Evolutionary conservation across 2,888 invertebrate genomes (phyloP).

Genomic region (Neoascia interrupta): DNA sequence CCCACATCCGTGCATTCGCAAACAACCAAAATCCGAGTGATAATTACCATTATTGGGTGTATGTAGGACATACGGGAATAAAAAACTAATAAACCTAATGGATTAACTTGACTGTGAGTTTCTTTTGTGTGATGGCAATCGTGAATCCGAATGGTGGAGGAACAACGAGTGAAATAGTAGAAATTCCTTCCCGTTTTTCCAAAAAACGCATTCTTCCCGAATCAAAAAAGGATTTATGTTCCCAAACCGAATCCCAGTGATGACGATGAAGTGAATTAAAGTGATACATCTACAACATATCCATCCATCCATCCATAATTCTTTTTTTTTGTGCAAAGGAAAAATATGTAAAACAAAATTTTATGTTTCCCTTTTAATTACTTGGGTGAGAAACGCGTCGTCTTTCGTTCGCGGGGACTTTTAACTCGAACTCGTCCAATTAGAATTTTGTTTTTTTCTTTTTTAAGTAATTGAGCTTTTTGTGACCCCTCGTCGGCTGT

Average conservation of each 20-base stretch:
- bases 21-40: neutral
- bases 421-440: constrained; percentile 39
- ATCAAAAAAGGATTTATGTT: too few relatives aligned
- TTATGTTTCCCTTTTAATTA: constrained; percentile 40
- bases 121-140: constrained; percentile 19
- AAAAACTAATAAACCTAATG: constrained; percentile 36
- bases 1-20: constrained; percentile 5
- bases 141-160: too few relatives aligned
- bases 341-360: constrained; percentile 20
- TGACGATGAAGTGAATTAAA: too few relatives aligned
- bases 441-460: too few relatives aligned
- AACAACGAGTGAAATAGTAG: too few relatives aligned
- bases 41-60: constrained; percentile 37
- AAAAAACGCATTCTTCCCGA: too few relatives aligned
- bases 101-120: constrained; percentile 10
- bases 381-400: constrained; percentile 31
- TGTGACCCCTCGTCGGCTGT: constrained; percentile 8
- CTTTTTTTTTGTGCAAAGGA: constrained; percentile 10
- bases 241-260: too few relatives aligned
- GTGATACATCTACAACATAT: too few relatives aligned
- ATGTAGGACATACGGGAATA: constrained; percentile 13
- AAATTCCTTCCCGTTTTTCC: neutral
- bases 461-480: constrained; percentile 24
- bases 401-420: constrained; percentile 25
- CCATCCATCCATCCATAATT: too few relatives aligned